Base-by-base conservation (phyloP, 2,797 vertebrate genomes). In the Lophius americanus region DNA sequence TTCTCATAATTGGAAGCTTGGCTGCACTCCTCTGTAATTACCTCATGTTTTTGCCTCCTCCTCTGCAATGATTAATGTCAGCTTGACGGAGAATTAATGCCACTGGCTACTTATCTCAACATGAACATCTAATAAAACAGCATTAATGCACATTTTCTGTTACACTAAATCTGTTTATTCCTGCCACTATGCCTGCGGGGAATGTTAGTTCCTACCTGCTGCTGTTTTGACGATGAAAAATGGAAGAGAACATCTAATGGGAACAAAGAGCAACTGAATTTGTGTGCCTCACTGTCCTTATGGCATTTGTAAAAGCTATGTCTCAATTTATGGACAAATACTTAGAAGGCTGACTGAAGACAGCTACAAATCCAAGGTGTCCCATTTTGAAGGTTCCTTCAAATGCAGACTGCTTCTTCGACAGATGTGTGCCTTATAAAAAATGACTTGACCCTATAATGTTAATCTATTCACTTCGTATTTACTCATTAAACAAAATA, bases 401-500 rank as follows among this genome's bases (percentile, higher is more conserved):
- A 23, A 23, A 23, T 23, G 23, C 23, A 23, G 23, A 23, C 23
- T 23, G 23, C 23, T 1, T 23, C 23, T 23, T 23, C 23, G 23
- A 23, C 23, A 23, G 23, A 23, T 23, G 23, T 23, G 23, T 23
- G 23, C 23, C 23, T 23, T 23, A 23, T 1, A 23, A 23, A 23
- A 23, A 23, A 23, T 23, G 23, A 23, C 23, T 23, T 77, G 68
- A 68, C 50, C 70, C 53, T 14, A 3, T 58, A 68, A 74, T 9
- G 7, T 37, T 23, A 2, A 23, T 23, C 23, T 23, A 23, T 23
- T 23, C 23, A 23, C 35, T 44, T 59, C 54, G 44, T 33, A 56
- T 75, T 60, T 53, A 46, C 51, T 68, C 56, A 52, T 73, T 67
- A 54, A 54, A 50, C 23, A 23, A 23, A 23, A 23, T 23, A 23